These are phyloP conservation scores for Drosophila testacea DNA, from an alignment of 2,888 invertebrate genomes.

Conservation along the genomic window DNA sequence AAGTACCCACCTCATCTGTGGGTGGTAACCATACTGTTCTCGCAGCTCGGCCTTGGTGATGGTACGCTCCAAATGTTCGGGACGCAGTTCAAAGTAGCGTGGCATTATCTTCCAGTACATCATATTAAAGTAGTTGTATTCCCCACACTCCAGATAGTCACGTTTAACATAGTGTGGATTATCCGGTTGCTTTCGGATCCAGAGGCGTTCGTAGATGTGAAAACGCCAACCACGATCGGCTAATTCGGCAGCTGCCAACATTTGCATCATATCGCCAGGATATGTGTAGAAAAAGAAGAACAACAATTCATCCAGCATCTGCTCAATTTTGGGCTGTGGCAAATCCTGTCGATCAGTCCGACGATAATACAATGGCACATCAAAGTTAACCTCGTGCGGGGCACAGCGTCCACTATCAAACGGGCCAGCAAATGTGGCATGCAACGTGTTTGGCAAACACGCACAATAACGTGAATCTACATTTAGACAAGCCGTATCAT, in stretches of 20 bases:
- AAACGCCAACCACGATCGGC: slow-evolving; percentile 67
- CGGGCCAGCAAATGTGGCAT: slow-evolving; percentile 39
- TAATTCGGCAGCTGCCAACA: slow-evolving; percentile 67
- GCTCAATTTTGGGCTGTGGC: slow-evolving; percentile 49
- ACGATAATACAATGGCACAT: slow-evolving; percentile 36
- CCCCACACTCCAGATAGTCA: slow-evolving; percentile 52
- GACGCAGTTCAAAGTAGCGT: slow-evolving; percentile 51
- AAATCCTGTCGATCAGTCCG: slow-evolving; percentile 8
- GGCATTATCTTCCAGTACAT: slow-evolving; percentile 56
- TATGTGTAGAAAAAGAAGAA: slow-evolving; percentile 66
- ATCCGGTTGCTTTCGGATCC: slow-evolving; percentile 56
- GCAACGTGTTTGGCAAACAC: slow-evolving; percentile 20
- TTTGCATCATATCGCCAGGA: slow-evolving; percentile 69
- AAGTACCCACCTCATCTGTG: slow-evolving; percentile 55
- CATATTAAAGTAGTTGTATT: slow-evolving; percentile 70
- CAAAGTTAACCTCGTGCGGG: slow-evolving; percentile 28
- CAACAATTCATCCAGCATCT: slow-evolving; percentile 61
- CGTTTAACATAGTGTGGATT: slow-evolving; percentile 51
- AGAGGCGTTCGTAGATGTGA: slow-evolving; percentile 55
- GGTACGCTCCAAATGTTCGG: slow-evolving; percentile 58
- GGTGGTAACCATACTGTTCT: slow-evolving; percentile 55
- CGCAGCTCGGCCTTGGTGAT: slow-evolving; percentile 56
- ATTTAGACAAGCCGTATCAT: slow-evolving; percentile 25
- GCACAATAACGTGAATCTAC: slow-evolving; percentile 13
- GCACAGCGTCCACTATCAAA: slow-evolving; percentile 21